Evolutionary conservation across 2,888 invertebrate species (phyloP).

Genomic region (Apocheima hispidaria): DNA sequence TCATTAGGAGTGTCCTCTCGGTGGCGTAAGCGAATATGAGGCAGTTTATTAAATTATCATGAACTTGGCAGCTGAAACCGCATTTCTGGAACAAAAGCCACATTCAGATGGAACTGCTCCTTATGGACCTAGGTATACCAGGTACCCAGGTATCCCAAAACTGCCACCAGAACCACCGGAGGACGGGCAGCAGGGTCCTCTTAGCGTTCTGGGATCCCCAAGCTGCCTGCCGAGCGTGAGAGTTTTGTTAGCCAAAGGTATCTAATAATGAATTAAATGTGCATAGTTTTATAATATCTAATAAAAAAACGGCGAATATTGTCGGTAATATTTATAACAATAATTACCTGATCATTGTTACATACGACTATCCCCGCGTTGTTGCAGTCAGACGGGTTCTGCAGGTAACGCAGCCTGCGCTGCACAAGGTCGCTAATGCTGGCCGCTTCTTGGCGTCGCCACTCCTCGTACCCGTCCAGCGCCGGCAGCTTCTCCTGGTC

Average conservation of each 20-base stretch:
- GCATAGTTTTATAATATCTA: background rate
- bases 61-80: background rate
- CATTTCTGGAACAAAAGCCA: background rate
- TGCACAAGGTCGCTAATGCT: constrained; percentile 1
- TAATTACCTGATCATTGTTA: background rate
- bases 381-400: background rate
- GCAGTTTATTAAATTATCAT: background rate
- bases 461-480: constrained; percentile 1
- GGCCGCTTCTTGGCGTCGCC: background rate
- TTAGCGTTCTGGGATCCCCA: too few relatives aligned
- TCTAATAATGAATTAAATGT: too few relatives aligned
- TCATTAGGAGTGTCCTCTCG: background rate
- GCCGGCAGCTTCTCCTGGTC: background rate
- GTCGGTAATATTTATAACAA: background rate
- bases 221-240: too few relatives aligned
- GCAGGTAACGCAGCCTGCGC: background rate
- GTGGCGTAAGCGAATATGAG: background rate
- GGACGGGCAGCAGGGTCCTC: too few relatives aligned
- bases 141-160: too few relatives aligned
- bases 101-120: too few relatives aligned
- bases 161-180: too few relatives aligned
- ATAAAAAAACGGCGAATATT: too few relatives aligned
- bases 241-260: too few relatives aligned
- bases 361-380: background rate
- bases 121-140: background rate